Percentiles rank a stretch among this genome's conserved stretches.
phyloP scores from a whole-genome alignment of 2,888 invertebrate genomes.

The Hirudinaria manillensis region DNA sequence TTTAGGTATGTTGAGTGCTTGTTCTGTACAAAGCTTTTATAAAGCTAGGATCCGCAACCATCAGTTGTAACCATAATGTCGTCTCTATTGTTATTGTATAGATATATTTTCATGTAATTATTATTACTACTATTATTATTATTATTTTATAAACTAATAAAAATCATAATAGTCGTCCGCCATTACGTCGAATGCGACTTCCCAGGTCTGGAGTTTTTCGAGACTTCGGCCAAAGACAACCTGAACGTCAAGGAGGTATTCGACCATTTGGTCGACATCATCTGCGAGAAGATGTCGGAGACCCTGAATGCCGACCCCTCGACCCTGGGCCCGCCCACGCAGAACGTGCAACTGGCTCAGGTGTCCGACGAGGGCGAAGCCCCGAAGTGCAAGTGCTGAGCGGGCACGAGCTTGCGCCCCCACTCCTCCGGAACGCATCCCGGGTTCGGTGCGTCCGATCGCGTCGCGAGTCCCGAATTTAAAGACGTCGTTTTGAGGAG shows the following conservation, averaged over 20 bases:
- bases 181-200: neutral
- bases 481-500: no score
- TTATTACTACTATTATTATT: neutral
- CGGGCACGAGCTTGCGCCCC: neutral
- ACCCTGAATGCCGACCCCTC: constrained; percentile 87
- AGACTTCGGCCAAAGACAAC: constrained; percentile 99
- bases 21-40: no score
- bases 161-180: neutral
- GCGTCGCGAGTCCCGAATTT: no score
- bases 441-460: no score
- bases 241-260: constrained; percentile 95
- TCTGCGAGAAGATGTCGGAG: constrained; percentile 99
- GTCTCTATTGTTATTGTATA: neutral
- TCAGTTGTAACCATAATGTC: no score
- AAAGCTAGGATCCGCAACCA: no score
- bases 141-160: neutral
- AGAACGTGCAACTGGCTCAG: constrained; percentile 71
- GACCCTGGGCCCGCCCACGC: constrained; percentile 67
- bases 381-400: constrained; percentile 55
- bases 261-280: constrained; percentile 96
- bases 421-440: no score
- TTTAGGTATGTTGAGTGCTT: no score
- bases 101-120: neutral
- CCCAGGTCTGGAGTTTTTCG: constrained; percentile 86
- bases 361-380: constrained; percentile 60